These are phyloP conservation scores for Steatornis caripensis DNA, from an alignment of 2,113 vertebrate species.

Conservation along the genomic window DNA sequence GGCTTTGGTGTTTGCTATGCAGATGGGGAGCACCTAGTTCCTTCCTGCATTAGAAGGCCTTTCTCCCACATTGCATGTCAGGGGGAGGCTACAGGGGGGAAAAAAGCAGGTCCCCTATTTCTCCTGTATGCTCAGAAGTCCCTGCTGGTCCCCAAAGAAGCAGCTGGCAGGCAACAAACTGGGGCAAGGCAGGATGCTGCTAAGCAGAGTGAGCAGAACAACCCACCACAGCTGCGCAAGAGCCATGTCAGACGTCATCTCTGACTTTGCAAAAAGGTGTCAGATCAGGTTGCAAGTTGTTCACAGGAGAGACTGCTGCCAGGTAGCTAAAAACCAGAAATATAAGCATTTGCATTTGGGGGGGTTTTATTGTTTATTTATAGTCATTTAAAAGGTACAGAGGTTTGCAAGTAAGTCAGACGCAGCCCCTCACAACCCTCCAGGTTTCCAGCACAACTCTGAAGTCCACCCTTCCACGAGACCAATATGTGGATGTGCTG, in stretches of 20 bases:
- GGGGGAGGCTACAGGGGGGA: not conserved
- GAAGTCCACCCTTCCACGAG: not conserved
- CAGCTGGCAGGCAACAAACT: not conserved
- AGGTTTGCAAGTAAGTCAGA: not conserved
- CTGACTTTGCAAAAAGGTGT: not conserved
- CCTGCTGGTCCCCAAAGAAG: not conserved
- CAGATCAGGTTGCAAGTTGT: not conserved
- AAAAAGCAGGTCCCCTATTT: not conserved
- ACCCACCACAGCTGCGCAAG: not conserved
- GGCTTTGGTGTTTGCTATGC: not conserved
- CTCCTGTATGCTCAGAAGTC: not conserved
- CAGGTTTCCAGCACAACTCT: not conserved
- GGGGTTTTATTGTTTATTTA: not conserved
- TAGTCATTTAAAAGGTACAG: constrained; percentile 13
- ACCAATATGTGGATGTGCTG: not conserved
- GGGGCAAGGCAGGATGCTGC: not conserved
- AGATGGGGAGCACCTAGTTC: not conserved
- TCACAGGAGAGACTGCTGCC: not conserved
- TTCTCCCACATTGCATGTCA: not conserved
- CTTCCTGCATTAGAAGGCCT: not conserved
- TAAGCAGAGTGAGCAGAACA: not conserved
- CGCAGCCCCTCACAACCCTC: not conserved
- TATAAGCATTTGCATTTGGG: not conserved
- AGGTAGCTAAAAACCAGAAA: not conserved
- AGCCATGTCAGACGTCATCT: not conserved